Evolutionary conservation across 2,113 vertebrate species (phyloP).

Genomic region (Pyxicephalus adspersus): DNA sequence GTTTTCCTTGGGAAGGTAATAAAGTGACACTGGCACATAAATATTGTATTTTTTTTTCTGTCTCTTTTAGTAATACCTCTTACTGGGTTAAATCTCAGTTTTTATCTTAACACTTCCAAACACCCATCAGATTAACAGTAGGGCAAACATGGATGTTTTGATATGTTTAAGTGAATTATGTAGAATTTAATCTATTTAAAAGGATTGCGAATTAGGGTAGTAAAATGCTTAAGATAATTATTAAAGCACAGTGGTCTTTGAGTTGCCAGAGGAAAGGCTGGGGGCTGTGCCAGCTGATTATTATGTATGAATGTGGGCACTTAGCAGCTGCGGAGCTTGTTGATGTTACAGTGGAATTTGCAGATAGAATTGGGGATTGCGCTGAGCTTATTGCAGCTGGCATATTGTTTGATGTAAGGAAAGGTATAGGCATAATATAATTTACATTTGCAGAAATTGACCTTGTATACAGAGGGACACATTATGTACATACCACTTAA

Average conservation of each 20-base stretch:
- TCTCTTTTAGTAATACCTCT: not conserved
- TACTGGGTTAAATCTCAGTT: not conserved
- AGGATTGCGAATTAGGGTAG: constrained; percentile 19
- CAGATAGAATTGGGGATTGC: not conserved
- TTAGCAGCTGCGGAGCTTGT: not conserved
- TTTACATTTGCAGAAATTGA: too few species aligned
- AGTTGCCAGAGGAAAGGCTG: constrained; percentile 8
- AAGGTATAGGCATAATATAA: too few species aligned
- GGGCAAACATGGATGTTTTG: not conserved
- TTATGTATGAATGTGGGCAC: not conserved
- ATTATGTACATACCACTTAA: too few species aligned
- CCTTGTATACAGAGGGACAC: too few species aligned
- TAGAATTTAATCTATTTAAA: constrained; percentile 25
- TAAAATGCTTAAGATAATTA: constrained; percentile 27
- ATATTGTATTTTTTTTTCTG: too few species aligned
- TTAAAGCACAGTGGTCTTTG: not conserved
- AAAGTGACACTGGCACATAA: too few species aligned
- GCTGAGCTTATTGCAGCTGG: not conserved
- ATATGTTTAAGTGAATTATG: not conserved
- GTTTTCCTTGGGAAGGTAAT: too few species aligned
- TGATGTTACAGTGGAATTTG: not conserved
- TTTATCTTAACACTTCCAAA: not conserved
- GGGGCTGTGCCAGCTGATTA: constrained; percentile 2
- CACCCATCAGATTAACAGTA: not conserved
- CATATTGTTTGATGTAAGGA: not conserved